phyloP scores from a whole-genome alignment of 1,140 invertebrate species.

The Leptinotarsa undecemlineata region DNA sequence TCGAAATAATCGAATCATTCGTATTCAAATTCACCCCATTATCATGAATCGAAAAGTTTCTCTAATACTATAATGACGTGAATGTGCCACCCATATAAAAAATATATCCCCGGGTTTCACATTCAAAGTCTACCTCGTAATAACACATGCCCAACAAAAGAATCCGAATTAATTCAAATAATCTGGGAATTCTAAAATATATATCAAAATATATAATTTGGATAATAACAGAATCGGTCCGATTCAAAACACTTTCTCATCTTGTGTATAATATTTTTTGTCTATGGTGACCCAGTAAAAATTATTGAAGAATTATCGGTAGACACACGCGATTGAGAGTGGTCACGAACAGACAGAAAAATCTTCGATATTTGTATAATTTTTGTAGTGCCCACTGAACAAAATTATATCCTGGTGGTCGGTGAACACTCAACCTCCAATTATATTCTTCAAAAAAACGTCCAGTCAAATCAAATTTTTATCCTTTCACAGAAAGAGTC shows the following conservation, averaged over 20 bases:
- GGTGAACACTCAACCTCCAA: constrained; percentile 19
- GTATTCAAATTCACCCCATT: constrained; percentile 9
- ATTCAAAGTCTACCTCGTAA: constrained; percentile 19
- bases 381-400: constrained; percentile 23
- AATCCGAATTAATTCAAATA: constrained; percentile 38
- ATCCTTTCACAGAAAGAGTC: constrained; percentile 17
- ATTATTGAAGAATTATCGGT: constrained; percentile 40
- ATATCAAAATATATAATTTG: constrained; percentile 42
- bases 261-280: constrained; percentile 31
- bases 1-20: constrained; percentile 9
- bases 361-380: constrained; percentile 30
- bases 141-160: constrained; percentile 16
- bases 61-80: constrained; percentile 10
- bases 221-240: constrained; percentile 32
- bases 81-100: constrained; percentile 14
- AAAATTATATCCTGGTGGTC: constrained; percentile 25
- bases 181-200: constrained; percentile 30
- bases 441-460: constrained; percentile 10
- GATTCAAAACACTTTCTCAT: constrained; percentile 33
- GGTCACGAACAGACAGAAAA: constrained; percentile 35
- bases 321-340: constrained; percentile 37
- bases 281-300: constrained; percentile 40
- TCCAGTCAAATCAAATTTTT: background rate
- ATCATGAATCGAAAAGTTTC: background rate
- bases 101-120: constrained; percentile 23